These are phyloP conservation scores for Centroberyx gerrardi DNA, from an alignment of 2,797 vertebrate genomes.

Conservation along the genomic window DNA sequence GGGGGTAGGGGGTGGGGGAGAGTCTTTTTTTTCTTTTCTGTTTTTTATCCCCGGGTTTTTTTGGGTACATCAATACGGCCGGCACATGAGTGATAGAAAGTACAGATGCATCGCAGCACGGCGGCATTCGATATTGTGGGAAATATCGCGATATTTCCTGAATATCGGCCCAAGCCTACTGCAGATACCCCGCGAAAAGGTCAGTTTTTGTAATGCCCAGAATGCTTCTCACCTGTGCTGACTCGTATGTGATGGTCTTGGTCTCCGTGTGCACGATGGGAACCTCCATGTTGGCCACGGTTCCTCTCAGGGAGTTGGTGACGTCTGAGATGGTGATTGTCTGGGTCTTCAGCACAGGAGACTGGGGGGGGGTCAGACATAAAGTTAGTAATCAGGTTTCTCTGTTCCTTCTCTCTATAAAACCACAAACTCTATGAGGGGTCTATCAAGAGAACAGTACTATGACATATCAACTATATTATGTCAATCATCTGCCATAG, in stretches of 20 bases:
- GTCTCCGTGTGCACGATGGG: slow-evolving; percentile 97
- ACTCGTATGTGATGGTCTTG: slow-evolving; percentile 99
- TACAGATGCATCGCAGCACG: too few relatives aligned
- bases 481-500: background rate
- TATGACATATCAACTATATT: background rate
- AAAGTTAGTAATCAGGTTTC: slow-evolving; percentile 29
- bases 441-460: slow-evolving; percentile 4
- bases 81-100: too few relatives aligned
- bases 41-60: too few relatives aligned
- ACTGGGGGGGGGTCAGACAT: slow-evolving; percentile 80
- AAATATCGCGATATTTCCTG: too few relatives aligned
- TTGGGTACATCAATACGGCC: too few relatives aligned
- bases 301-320: slow-evolving; percentile 89
- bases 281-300: slow-evolving; percentile 92
- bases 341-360: slow-evolving; percentile 95
- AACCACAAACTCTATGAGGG: slow-evolving; percentile 12
- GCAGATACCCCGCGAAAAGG: background rate
- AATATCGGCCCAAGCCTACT: background rate
- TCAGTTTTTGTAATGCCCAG: background rate
- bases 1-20: too few relatives aligned
- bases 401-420: background rate
- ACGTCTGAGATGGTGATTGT: slow-evolving; percentile 96
- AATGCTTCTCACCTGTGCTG: slow-evolving; percentile 90
- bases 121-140: too few relatives aligned
- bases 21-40: too few relatives aligned